phyloP scores from a whole-genome alignment of 1,140 invertebrate species.

The Sesamia nonagrioides region DNA sequence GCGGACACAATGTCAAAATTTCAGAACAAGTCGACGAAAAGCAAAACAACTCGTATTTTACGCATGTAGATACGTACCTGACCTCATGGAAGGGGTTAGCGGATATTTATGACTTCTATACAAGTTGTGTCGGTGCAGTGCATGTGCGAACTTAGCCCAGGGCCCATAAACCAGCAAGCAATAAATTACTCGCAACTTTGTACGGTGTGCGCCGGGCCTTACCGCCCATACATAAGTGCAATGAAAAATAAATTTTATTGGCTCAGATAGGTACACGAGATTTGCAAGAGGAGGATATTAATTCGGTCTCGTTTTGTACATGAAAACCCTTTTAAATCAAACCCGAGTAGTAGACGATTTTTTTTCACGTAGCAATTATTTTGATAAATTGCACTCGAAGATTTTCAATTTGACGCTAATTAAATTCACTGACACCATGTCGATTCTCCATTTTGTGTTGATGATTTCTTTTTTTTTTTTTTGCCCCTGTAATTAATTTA shows the following conservation, averaged over 20 bases:
- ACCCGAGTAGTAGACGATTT: not conserved
- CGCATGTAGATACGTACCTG: slow-evolving; percentile 57
- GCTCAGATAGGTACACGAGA: slow-evolving; percentile 49
- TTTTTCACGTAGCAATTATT: not conserved
- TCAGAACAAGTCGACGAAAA: slow-evolving; percentile 23
- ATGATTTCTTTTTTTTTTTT: too few species aligned
- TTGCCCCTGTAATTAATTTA: too few species aligned
- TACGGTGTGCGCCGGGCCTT: slow-evolving; percentile 58
- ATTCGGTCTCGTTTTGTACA: slow-evolving; percentile 43
- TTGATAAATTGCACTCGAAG: not conserved
- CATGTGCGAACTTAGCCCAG: slow-evolving; percentile 75
- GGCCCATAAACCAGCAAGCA: slow-evolving; percentile 68
- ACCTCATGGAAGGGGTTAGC: slow-evolving; percentile 60
- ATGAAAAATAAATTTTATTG: slow-evolving; percentile 59
- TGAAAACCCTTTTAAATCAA: slow-evolving; percentile 54
- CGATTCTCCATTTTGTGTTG: too few species aligned
- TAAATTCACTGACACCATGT: not conserved
- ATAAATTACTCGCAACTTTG: slow-evolving; percentile 83
- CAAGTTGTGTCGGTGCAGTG: slow-evolving; percentile 60
- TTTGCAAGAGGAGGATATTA: slow-evolving; percentile 44
- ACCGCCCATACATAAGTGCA: slow-evolving; percentile 45
- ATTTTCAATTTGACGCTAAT: not conserved
- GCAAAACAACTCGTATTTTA: slow-evolving; percentile 46
- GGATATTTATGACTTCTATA: slow-evolving; percentile 66
- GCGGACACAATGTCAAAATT: slow-evolving; percentile 1